Evolutionary conservation across 2,797 vertebrate species (phyloP), one percentile per base, ranked within the genome.

Genomic region (Geotria australis): DNA sequence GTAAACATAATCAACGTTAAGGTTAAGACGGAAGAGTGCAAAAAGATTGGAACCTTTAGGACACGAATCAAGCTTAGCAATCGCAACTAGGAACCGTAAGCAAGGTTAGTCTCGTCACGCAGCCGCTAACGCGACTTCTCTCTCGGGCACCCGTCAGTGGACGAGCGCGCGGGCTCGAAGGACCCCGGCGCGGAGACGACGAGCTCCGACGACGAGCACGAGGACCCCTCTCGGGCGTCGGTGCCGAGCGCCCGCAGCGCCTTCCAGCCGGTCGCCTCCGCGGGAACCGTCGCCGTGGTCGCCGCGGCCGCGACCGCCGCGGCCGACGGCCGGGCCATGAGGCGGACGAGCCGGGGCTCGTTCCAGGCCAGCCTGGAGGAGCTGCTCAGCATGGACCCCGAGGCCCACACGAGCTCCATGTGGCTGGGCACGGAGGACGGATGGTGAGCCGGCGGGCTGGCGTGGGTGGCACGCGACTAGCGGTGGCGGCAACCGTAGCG

Each of bases 381-480:
- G 62, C 85, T 94, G 63, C 76, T 95, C 59, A 76, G 91, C 61
- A 75, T 84, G 1, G 84, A 91, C 68, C 83, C 86, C 0, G 88
- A 95, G 62, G 91, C 84, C 63, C 82, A 85, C 55, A 86, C 94
- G 71, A 94, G 85, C 71, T 98, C 89, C 1, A 82, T 98, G 74
- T 98, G 89, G 89, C 72, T 98, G 63, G 88, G 88, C 62, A 96
- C 88, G 0, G 89, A 98, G 69, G 89, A 96, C 0, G 88, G 88
- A 68, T 98, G 89, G 89, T 98, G 65, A 0, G 76, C 63, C 38
- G 24, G 24, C 38, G 24, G 24, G 38, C 24, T 24, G 24, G 24
- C 38, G 24, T 6, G 38, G 24, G 24, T 38, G 5, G 24, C 24
- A 38, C 24, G 24, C 24, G 24, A 38, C 24, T 5, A 4, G 24